Conservation (phyloP, 2,113 vertebrate genomes). For the Orycteropus afer region DNA sequence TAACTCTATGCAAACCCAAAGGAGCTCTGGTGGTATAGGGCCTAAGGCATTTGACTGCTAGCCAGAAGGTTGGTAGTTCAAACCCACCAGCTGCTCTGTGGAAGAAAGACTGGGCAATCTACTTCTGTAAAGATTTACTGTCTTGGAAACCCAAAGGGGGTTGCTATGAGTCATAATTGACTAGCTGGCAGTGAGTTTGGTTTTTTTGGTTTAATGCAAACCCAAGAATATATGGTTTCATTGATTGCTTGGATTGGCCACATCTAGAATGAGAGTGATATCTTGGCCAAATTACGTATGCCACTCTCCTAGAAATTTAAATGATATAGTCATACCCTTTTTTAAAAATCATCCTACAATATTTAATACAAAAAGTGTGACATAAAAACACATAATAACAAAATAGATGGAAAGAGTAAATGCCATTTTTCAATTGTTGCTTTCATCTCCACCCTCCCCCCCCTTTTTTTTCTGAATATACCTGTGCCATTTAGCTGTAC, state of each 20-base stretch:
- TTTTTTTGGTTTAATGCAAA: no score
- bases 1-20: conserved; percentile 49
- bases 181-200: no score
- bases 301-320: neutral
- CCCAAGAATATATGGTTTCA: conserved; percentile 17
- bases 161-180: no score
- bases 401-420: neutral
- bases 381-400: neutral
- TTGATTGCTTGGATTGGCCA: neutral
- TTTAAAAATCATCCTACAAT: neutral
- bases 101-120: no score
- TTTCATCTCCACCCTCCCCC: neutral
- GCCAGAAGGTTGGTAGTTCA: no score
- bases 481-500: neutral
- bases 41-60: no score
- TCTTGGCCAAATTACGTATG: neutral
- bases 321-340: neutral
- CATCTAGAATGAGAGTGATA: neutral
- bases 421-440: neutral
- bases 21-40: no score
- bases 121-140: no score
- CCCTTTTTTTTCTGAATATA: neutral
- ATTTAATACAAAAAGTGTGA: neutral
- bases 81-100: no score
- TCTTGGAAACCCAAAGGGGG: no score